These are phyloP conservation scores for Nasonia vitripennis DNA, from an alignment of 1,140 invertebrate genomes.

Conservation along the genomic window DNA sequence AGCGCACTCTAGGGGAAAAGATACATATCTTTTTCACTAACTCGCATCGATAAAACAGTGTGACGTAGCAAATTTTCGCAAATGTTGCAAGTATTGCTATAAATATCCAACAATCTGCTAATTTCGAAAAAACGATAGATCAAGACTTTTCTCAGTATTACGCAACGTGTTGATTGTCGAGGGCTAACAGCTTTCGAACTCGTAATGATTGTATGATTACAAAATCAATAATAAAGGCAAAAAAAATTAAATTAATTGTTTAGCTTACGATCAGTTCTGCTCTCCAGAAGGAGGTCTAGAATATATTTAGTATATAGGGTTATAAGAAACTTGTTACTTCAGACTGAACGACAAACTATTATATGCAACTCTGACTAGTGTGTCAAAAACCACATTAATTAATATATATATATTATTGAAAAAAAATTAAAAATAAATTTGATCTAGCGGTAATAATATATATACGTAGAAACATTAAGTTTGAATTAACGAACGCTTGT, in stretches of 20 bases:
- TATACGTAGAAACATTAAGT: slow-evolving; percentile 70
- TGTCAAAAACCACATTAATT: slow-evolving; percentile 64
- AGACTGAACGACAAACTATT: slow-evolving; percentile 64
- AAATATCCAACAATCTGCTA: too few species aligned
- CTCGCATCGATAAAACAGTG: too few species aligned
- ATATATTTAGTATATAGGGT: slow-evolving; percentile 57
- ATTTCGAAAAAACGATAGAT: neutral
- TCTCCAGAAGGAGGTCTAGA: slow-evolving; percentile 59
- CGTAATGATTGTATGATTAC: neutral
- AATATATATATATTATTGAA: slow-evolving; percentile 47
- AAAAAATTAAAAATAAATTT: slow-evolving; percentile 34
- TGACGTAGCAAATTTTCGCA: too few species aligned
- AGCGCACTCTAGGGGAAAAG: too few species aligned
- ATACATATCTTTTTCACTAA: too few species aligned
- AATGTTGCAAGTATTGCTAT: too few species aligned
- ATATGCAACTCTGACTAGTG: slow-evolving; percentile 63
- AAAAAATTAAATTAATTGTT: neutral
- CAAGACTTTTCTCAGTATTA: neutral
- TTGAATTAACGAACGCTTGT: slow-evolving; percentile 73
- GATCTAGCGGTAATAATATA: slow-evolving; percentile 62
- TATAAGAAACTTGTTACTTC: slow-evolving; percentile 57
- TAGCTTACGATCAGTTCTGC: slow-evolving; percentile 64
- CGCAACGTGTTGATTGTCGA: neutral
- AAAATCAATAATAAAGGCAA: slow-evolving; percentile 9
- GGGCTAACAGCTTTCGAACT: neutral